These are phyloP conservation scores for Otus scops DNA, from an alignment of 2,797 vertebrate species.

Conservation along the genomic window DNA sequence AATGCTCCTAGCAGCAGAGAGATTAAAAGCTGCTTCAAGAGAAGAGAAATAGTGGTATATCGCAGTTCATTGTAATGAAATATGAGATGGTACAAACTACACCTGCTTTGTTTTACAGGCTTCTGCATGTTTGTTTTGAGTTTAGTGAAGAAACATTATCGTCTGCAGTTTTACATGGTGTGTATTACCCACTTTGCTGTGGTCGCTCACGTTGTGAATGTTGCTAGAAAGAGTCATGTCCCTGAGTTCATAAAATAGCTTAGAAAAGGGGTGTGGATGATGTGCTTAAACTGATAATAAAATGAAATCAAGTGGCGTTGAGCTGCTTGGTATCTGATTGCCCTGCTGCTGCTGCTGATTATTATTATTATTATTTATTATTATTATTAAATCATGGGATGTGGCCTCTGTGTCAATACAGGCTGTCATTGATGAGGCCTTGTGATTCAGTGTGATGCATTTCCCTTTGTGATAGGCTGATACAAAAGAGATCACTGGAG, in stretches of 20 bases:
- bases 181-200: constrained; percentile 77
- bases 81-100: constrained; percentile 4
- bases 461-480: background rate
- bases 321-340: background rate
- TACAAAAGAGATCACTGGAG: background rate
- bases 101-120: constrained; percentile 85
- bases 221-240: background rate
- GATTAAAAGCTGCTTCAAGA: background rate
- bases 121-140: constrained; percentile 99
- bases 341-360: background rate
- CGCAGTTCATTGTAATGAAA: background rate
- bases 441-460: background rate
- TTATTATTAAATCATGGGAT: background rate
- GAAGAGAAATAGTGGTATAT: background rate
- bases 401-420: background rate
- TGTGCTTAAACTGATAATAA: background rate
- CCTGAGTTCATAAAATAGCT: background rate
- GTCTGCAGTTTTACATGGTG: constrained; percentile 99
- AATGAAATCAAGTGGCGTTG: background rate
- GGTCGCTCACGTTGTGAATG: background rate
- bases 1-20: background rate
- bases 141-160: constrained; percentile 99
- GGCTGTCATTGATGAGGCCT: background rate
- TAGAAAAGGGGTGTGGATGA: background rate
- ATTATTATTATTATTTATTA: too few relatives aligned